These are phyloP conservation scores for Thelaira solivaga DNA, from an alignment of 2,888 invertebrate species.

Conservation along the genomic window DNA sequence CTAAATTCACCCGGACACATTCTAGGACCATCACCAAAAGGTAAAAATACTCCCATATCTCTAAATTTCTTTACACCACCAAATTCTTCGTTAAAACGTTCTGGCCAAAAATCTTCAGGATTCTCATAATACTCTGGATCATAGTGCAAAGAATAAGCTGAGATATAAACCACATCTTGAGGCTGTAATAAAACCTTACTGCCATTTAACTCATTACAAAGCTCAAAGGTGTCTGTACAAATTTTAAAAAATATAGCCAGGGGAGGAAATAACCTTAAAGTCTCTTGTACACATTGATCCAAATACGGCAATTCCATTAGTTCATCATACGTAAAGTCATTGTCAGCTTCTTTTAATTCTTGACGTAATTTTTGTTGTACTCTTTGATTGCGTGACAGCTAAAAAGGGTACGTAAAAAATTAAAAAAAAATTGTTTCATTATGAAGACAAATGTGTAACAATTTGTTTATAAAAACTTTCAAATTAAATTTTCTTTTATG, in stretches of 20 bases:
- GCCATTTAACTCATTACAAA: slow-evolving; percentile 59
- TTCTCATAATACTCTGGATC: slow-evolving; percentile 68
- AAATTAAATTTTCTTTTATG: background rate
- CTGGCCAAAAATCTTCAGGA: slow-evolving; percentile 68
- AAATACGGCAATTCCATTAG: slow-evolving; percentile 68
- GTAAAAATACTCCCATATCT: slow-evolving; percentile 68
- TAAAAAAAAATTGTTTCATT: background rate
- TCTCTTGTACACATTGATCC: slow-evolving; percentile 70
- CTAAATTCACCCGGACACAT: slow-evolving; percentile 67
- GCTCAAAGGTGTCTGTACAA: slow-evolving; percentile 64
- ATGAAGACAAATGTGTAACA: slow-evolving; percentile 1
- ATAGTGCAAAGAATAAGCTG: slow-evolving; percentile 71
- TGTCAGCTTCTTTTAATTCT: slow-evolving; percentile 62
- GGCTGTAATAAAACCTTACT: slow-evolving; percentile 66
- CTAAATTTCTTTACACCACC: slow-evolving; percentile 67
- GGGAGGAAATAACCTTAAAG: slow-evolving; percentile 68
- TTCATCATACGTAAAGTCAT: slow-evolving; percentile 64
- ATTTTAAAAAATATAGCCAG: slow-evolving; percentile 64
- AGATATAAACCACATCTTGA: slow-evolving; percentile 71
- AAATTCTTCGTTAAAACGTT: slow-evolving; percentile 67
- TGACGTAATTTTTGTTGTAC: slow-evolving; percentile 67
- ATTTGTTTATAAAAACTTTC: background rate
- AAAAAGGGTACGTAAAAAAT: background rate
- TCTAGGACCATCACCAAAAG: slow-evolving; percentile 71
- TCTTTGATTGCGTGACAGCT: slow-evolving; percentile 66